Conservation (phyloP, 2,888 invertebrate genomes). For the Osmoderma eremita region DNA sequence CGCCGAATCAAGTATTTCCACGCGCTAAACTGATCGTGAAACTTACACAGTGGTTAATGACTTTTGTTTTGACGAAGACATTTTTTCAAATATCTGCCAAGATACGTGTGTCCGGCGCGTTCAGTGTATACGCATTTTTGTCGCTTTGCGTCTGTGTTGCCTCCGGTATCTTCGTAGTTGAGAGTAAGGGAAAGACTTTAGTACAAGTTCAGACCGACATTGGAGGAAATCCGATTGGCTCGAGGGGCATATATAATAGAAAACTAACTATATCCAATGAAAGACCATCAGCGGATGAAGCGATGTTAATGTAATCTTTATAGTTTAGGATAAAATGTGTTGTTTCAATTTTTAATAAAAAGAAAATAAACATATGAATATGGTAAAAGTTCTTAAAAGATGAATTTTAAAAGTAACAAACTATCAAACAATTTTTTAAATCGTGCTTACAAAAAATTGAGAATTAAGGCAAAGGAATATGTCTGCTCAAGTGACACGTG, state of each 20-base stretch:
- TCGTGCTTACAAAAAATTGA: too few species aligned
- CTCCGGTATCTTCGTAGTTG: slow-evolving; percentile 50
- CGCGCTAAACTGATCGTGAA: slow-evolving; percentile 45
- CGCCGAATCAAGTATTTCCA: slow-evolving; percentile 53
- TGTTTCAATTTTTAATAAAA: too few species aligned
- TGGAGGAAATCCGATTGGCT: slow-evolving; percentile 57
- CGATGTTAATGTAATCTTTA: slow-evolving; percentile 5
- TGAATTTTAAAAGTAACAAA: too few species aligned
- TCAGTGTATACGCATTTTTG: slow-evolving; percentile 44
- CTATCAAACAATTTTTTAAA: too few species aligned
- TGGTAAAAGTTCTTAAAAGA: too few species aligned
- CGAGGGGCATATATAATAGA: slow-evolving; percentile 45
- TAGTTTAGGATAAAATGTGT: too few species aligned
- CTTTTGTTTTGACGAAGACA: slow-evolving; percentile 45
- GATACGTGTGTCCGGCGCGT: slow-evolving; percentile 28
- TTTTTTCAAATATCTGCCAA: slow-evolving; percentile 37
- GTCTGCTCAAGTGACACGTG: too few species aligned
- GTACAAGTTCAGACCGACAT: slow-evolving; percentile 54
- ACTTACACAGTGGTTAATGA: slow-evolving; percentile 49
- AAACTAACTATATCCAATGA: slow-evolving; percentile 8
- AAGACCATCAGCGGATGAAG: not conserved
- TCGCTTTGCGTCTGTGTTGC: slow-evolving; percentile 42
- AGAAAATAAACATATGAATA: too few species aligned
- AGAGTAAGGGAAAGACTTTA: slow-evolving; percentile 53
- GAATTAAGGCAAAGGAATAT: too few species aligned